Conservation (phyloP, 1,140 invertebrate genomes). For the Drosophila chauvacae region DNA sequence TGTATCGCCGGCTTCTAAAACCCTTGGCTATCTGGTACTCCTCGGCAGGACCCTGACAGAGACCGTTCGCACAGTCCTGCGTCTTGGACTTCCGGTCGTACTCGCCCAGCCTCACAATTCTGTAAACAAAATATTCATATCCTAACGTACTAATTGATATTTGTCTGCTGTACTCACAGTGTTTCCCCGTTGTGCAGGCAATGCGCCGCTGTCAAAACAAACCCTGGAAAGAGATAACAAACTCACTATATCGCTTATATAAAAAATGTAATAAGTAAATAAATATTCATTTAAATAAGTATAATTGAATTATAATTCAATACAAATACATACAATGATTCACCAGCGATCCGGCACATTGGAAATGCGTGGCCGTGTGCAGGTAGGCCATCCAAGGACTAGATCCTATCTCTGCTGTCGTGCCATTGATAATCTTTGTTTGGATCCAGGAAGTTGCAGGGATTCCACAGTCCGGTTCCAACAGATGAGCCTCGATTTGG, state of each 20-base stretch:
- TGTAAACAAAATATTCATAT: neutral
- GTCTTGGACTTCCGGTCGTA: neutral
- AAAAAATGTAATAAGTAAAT: too few relatives aligned
- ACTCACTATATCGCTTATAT: neutral
- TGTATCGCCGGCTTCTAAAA: neutral
- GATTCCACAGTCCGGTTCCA: constrained; percentile 1
- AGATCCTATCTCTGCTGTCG: neutral
- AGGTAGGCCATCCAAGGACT: constrained; percentile 17
- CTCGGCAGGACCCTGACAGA: constrained; percentile 1
- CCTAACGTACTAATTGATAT: neutral
- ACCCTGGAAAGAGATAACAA: neutral
- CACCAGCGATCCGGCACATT: constrained; percentile 1
- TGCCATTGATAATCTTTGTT: neutral
- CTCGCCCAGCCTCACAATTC: constrained; percentile 8
- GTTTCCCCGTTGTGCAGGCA: neutral
- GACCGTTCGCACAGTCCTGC: neutral
- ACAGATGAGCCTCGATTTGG: neutral
- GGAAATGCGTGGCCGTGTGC: neutral
- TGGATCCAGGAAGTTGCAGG: neutral
- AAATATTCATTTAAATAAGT: too few relatives aligned
- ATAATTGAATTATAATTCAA: neutral
- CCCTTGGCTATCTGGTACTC: neutral
- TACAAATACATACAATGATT: constrained; percentile 1
- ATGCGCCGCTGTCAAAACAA: constrained; percentile 11
- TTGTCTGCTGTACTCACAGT: neutral